Evolutionary conservation across 1,140 invertebrate species (phyloP).

Genomic region (Sminthurinus signatus): DNA sequence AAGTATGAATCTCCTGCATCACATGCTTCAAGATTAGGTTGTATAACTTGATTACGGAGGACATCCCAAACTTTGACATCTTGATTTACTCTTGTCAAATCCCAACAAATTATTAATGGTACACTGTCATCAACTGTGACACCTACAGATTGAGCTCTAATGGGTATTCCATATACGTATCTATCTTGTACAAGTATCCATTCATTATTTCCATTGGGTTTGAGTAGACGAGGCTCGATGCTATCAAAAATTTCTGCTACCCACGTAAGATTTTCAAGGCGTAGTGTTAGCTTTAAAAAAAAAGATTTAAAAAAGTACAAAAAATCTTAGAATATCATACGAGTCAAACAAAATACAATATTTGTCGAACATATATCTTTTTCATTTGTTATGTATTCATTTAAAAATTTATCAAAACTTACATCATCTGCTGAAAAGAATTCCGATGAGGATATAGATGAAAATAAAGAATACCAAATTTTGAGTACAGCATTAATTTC

Average conservation of each 20-base stretch:
- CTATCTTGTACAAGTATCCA: slow-evolving; percentile 15
- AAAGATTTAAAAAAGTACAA: too few relatives aligned
- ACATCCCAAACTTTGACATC: slow-evolving; percentile 16
- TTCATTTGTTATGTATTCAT: too few relatives aligned
- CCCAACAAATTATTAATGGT: slow-evolving; percentile 19
- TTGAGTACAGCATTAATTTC: not conserved
- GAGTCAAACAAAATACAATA: too few relatives aligned
- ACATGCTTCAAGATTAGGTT: not conserved
- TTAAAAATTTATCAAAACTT: too few relatives aligned
- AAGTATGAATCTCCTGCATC: slow-evolving; percentile 2
- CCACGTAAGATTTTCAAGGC: slow-evolving; percentile 12
- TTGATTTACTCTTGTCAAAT: not conserved
- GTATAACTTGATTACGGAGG: slow-evolving; percentile 5
- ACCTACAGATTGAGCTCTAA: slow-evolving; percentile 11
- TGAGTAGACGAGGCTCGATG: slow-evolving; percentile 5
- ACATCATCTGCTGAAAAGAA: slow-evolving; percentile 2
- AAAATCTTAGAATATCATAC: too few relatives aligned
- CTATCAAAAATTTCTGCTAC: slow-evolving; percentile 12
- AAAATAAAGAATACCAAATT: slow-evolving; percentile 12
- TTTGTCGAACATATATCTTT: too few relatives aligned
- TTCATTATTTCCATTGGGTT: slow-evolving; percentile 19
- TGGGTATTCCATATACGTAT: slow-evolving; percentile 4
- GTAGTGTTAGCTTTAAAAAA: too few relatives aligned
- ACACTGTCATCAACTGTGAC: not conserved
- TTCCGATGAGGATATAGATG: not conserved